These are phyloP conservation scores for Hippoglossus stenolepis DNA, from an alignment of 2,113 vertebrate genomes.

Conservation along the genomic window DNA sequence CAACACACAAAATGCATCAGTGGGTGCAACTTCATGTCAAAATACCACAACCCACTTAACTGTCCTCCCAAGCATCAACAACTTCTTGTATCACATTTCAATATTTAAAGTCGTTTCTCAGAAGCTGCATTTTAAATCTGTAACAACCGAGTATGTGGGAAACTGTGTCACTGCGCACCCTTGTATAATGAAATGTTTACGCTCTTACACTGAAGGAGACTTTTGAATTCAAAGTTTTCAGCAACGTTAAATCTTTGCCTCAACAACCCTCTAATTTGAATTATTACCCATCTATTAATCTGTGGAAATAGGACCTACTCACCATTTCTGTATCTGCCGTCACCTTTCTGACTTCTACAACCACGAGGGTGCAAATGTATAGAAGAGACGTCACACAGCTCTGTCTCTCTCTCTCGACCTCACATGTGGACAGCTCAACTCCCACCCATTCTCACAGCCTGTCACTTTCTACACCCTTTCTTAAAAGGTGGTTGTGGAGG, in stretches of 20 bases:
- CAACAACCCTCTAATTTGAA: background rate
- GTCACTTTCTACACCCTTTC: background rate
- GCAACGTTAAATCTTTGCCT: background rate
- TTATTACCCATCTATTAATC: background rate
- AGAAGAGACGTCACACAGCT: background rate
- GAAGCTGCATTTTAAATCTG: no score
- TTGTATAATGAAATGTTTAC: no score
- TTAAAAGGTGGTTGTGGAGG: background rate
- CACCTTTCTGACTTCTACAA: background rate
- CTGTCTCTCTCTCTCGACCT: background rate
- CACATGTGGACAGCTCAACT: background rate
- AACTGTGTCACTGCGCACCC: no score
- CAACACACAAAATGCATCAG: no score
- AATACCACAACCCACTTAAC: no score
- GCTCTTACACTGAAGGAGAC: no score
- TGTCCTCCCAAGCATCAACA: no score
- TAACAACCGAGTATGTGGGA: no score
- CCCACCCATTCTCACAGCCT: background rate
- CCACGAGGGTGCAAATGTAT: background rate
- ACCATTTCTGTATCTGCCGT: slow-evolving; percentile 25
- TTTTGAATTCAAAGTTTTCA: no score
- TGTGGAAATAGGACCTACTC: slow-evolving; percentile 9
- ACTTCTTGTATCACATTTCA: no score
- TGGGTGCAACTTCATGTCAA: no score
- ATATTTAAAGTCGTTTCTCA: no score